Evolutionary conservation across 2,113 vertebrate genomes (phyloP), one percentile per base, ranked within the genome.

Genomic region (Platysteira castanea): DNA sequence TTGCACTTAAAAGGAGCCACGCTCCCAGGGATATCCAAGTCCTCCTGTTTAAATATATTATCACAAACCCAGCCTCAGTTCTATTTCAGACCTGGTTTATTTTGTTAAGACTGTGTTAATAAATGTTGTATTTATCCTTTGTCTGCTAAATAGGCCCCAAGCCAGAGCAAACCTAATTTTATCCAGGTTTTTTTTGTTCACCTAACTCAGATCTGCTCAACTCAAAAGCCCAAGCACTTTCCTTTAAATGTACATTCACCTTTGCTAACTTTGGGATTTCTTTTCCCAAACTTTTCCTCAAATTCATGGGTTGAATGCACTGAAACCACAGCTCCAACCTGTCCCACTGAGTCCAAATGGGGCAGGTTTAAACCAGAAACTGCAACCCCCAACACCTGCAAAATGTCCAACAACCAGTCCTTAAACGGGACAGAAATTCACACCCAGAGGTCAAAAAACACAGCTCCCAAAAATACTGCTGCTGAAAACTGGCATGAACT

Each of bases 1-100:
- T 78, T 84, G 60, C 60, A 91, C 79, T 94, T 89, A 69, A 94
- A 90, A 95, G 69, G 19, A 81, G 60, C 54, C 50, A 27, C 0
- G 15, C 59, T 86, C 73, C 39, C 81, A 81, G 69, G 26, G 54
- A 86, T 50, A 84, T 16, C 52, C 68, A 78, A 33, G 39, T 27
- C 26, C 59, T 84, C 15, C 30, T 27, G 49, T 67, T 87, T 46
- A 19, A 93, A 91, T 78, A 57, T 7, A 49, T 69, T 89, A 84
- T 50, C 87, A 78, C n/a, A 71, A 81, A 68, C 9, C 3, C 60
- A 63, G 63, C 71, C 68, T 87, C 26, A 59, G 54, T 59, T 57
- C 65, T 63, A 19, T 81, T 70, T 78, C 69, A 78, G 60, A 81
- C 19, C 30, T 22, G 11, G 4, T 61, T 81, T 50, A 47, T 83